These are phyloP conservation scores for Eptesicus fuscus DNA, from an alignment of 2,113 vertebrate genomes.

Conservation along the genomic window DNA sequence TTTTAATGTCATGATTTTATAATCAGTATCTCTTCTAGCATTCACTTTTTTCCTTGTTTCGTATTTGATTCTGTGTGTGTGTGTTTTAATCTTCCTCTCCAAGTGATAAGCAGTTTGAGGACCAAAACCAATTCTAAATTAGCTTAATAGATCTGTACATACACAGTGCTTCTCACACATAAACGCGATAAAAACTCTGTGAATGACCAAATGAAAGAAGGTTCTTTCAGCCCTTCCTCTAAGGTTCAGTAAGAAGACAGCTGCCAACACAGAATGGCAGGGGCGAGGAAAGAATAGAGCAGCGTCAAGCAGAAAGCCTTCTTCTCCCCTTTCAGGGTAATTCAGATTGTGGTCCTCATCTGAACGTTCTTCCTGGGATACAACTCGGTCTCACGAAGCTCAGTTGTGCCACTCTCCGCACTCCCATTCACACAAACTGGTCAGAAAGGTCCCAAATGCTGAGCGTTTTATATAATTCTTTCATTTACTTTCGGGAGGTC, in stretches of 20 bases:
- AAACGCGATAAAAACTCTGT: background rate
- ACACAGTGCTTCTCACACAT: background rate
- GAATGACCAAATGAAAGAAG: background rate
- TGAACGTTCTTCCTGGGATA: background rate
- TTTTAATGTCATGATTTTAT: background rate
- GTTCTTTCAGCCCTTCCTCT: background rate
- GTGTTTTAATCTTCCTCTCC: background rate
- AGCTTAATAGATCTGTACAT: background rate
- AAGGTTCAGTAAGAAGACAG: background rate
- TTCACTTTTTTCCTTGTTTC: background rate
- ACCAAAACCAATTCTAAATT: background rate
- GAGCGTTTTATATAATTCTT: background rate
- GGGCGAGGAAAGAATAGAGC: background rate
- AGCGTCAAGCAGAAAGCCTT: background rate
- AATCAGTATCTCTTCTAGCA: background rate
- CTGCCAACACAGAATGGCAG: background rate
- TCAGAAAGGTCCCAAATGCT: background rate
- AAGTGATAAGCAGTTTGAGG: background rate
- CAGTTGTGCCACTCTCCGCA: background rate
- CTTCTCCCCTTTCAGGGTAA: background rate
- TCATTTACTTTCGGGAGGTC: background rate
- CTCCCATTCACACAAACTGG: background rate
- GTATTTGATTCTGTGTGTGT: background rate
- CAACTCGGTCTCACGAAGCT: background rate
- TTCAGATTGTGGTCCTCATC: background rate